phyloP scores from a whole-genome alignment of 2,797 vertebrate genomes.

The Coilia nasus region DNA sequence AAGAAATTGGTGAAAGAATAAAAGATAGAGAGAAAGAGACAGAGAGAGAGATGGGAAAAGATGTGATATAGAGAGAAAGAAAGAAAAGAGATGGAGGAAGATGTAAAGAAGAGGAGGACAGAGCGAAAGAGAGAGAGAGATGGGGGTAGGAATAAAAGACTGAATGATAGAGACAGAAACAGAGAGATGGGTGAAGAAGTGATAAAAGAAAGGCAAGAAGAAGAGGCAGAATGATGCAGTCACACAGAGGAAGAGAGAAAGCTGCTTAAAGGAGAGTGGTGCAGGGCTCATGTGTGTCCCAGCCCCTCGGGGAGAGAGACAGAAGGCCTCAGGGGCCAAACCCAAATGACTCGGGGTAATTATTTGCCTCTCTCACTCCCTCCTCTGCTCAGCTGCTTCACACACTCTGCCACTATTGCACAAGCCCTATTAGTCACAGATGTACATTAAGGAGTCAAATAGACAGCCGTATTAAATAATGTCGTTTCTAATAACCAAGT shows the following conservation, averaged over 20 bases:
- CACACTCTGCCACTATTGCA: background rate
- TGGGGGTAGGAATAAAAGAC: too few relatives aligned
- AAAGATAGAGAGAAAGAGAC: background rate
- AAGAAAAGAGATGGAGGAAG: background rate
- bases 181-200: too few relatives aligned
- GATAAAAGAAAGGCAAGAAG: too few relatives aligned
- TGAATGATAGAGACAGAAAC: too few relatives aligned
- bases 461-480: background rate
- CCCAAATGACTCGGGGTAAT: background rate
- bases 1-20: too few relatives aligned
- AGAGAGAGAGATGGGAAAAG: background rate
- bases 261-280: background rate
- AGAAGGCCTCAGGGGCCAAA: background rate
- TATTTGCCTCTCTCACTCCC: conserved; percentile 1
- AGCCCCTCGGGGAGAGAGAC: background rate
- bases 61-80: too few relatives aligned
- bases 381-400: conserved; percentile 33
- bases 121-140: background rate
- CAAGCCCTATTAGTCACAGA: background rate
- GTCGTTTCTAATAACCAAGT: background rate
- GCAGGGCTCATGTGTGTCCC: background rate
- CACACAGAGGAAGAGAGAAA: background rate
- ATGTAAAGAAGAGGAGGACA: background rate
- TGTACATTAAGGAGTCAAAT: background rate
- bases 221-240: background rate